Base-by-base conservation (phyloP, 1,140 invertebrate species). In the Muscidifurax raptorellus region DNA sequence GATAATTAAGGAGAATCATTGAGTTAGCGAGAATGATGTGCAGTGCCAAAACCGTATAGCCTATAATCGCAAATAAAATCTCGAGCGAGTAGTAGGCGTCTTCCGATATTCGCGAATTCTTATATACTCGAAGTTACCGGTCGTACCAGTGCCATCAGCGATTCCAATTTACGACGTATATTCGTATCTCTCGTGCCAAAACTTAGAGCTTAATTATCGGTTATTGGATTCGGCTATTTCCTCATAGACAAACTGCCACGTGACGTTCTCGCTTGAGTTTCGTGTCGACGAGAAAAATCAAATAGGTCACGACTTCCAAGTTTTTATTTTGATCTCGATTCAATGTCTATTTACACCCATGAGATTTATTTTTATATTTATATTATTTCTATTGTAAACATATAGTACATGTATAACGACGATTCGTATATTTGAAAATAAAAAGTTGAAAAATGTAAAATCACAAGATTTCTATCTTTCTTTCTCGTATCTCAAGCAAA, bases 91-190 rank as follows among this genome's bases (percentile, higher is more conserved):
- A 71, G 52, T 18, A 59, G 18, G 69, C 30, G 25, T 64, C 44
- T 74, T 74, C 67, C 67, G 7, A 69, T 18, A 12, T 69, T 27
- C 32, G 18, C 10, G 22, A 27, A 40, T 30, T n/a, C 9, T 25
- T 18, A 67, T 77, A 1, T 18, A 32, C 7, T 69, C 1, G 25
- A 3, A 78, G 27, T 76, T 76, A 52, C 40, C 66, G 66, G 28
- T 59, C 18, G 27, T 78, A 59, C 4, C 27, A 83, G 75, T 83
- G 82, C 82, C 82, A 83, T 83, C n/a, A 52, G 27, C 15, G 27
- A 52, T 72, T 59, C 7, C 18, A 36, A 71, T 77, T n/a, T 59
- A 59, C 52, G 18, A 59, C 52, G 52, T 59, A 22, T 18, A 59
- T 59, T 59, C 18, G 6, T 59, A 59, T 18, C 22, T 18, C 6